Percentiles rank a stretch among this genome's conserved stretches.
These are phyloP conservation scores for Didymodactylos carnosus DNA, from an alignment of 2,888 invertebrate genomes.

Conservation along the genomic window DNA sequence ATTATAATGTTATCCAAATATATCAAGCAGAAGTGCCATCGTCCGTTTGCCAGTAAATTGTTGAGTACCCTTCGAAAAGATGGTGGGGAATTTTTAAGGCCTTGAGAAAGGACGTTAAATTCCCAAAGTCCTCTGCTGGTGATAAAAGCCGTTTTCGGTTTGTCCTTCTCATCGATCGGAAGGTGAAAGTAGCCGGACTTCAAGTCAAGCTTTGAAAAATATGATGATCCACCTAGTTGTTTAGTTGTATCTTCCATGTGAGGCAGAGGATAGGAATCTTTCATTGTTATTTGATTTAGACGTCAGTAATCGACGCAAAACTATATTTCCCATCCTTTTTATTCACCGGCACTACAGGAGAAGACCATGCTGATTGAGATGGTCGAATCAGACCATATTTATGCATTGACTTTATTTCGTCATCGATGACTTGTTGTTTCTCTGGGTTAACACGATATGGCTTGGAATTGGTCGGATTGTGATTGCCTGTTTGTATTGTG, in stretches of 20 bases:
- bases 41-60: not conserved
- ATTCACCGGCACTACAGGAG: not conserved
- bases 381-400: not conserved
- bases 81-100: not conserved
- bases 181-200: not conserved
- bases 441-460: not conserved
- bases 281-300: not conserved
- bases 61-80: not conserved
- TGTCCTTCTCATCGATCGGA: not conserved
- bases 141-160: not conserved
- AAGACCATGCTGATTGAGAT: not conserved
- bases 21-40: not conserved
- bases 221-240: not conserved
- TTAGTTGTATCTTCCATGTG: not conserved
- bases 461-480: not conserved
- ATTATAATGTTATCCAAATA: not conserved
- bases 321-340: not conserved
- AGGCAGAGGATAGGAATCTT: not conserved
- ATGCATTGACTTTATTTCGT: not conserved
- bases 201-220: not conserved
- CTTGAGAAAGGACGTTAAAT: not conserved
- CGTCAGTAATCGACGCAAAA: not conserved
- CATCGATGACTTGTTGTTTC: not conserved
- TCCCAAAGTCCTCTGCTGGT: not conserved
- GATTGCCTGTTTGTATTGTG: not conserved